Base-by-base conservation (phyloP, 1,140 invertebrate species). In the Amphibalanus amphitrite region DNA sequence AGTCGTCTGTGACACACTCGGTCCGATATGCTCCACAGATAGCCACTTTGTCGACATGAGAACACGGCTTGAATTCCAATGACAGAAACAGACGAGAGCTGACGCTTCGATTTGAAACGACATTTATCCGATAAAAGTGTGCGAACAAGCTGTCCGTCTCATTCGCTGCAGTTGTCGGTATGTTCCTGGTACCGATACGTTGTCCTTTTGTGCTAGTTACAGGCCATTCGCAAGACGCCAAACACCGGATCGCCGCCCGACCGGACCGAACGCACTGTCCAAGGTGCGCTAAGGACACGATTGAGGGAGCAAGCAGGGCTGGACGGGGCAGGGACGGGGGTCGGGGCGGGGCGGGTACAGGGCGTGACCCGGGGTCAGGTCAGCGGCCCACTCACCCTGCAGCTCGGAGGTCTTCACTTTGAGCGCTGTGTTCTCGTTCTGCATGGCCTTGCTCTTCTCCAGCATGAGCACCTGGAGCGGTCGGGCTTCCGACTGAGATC, bases 381-480 rank as follows among this genome's bases (percentile, higher is more conserved):
- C 68, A 68, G 69, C 68, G 59, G 69, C 72, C 67, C 64, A 69
- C 79, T 76, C 78, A 82, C 81, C 79, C 79, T 79, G 76, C 20
- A 81, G 28, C 59, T 80, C 79, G 69, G 74, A 76, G 3, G n/a
- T 67, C 26, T 67, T 67, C n/a, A 28, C 74, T 74, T 83, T 83
- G 28, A 83, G 74, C 59, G 79, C 75, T 17, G 82, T 82, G 75
- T 82, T 83, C 73, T 84, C 83, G 29, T 79, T 78, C 77, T 87
- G 88, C 69, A 89, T 77, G 29, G 84, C 84, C 78, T 90, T 90
- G 74, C 87, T 87, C 76, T 90, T 86, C 79, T 91, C 90, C 78
- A 91, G 80, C 28, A 90, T 82, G 74, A 91, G 82, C 73, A 88
- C 84, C 80, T 92, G 90, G 73, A 92, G 83, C 72, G 89, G 86